Evolutionary conservation across 30 jellyfish, hydroid and myxozoan species (phyloP).

Genomic region (Phacellophora camtschatica): DNA sequence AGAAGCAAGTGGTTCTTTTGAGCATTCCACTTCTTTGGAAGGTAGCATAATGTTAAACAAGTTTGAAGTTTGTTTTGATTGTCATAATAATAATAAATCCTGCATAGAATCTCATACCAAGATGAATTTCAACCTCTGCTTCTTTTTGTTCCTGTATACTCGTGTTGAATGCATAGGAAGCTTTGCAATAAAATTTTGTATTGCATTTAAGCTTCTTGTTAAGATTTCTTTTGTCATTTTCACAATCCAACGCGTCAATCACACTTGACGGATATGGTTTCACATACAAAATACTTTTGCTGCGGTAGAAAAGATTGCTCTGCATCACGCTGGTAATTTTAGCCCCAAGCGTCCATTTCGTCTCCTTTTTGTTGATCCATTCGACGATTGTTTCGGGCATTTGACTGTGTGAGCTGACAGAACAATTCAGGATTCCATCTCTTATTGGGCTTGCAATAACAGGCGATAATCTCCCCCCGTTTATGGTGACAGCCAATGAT

Average conservation of each 20-base stretch:
- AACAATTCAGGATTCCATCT: background rate
- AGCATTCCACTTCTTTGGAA: too few relatives aligned
- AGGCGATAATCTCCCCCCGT: slow-evolving; percentile 2
- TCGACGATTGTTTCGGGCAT: background rate
- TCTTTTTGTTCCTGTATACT: background rate
- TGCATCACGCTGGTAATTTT: background rate
- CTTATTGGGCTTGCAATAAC: background rate
- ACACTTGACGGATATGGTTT: slow-evolving; percentile 35
- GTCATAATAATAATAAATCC: too few relatives aligned
- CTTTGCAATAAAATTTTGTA: slow-evolving; percentile 14
- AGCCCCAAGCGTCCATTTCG: background rate
- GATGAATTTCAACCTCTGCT: background rate
- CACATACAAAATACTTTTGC: background rate
- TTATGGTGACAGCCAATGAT: background rate
- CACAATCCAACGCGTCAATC: background rate
- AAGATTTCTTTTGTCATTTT: background rate
- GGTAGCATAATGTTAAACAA: too few relatives aligned
- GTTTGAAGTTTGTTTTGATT: too few relatives aligned
- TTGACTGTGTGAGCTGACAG: background rate
- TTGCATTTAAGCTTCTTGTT: background rate
- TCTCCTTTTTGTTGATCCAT: background rate
- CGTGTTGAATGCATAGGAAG: slow-evolving; percentile 2
- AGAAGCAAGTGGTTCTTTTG: too few relatives aligned
- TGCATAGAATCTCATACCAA: slow-evolving; percentile 22
- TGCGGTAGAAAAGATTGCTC: background rate